phyloP scores from a whole-genome alignment of 2,113 vertebrate genomes.

The Apodemus speciosus region DNA sequence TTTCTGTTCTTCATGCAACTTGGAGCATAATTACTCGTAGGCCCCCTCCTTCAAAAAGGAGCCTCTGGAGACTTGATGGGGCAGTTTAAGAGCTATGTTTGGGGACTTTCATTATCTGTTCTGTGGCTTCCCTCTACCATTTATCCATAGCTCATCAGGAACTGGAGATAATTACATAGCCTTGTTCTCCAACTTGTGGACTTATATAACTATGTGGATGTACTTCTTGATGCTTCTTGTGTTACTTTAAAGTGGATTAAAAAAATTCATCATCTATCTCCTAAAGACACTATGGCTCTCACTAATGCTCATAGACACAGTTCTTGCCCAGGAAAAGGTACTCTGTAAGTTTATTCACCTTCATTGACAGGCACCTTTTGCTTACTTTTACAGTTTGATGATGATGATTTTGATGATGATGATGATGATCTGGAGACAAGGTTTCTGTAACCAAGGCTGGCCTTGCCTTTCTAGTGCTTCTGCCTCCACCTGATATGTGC shows the following conservation, averaged over 20 bases:
- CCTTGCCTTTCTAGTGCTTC: neutral
- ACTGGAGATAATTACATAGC: conserved; percentile 2
- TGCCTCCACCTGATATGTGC: neutral
- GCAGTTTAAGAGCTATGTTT: neutral
- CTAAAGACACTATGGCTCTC: neutral
- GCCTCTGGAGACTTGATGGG: neutral
- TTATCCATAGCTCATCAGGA: conserved; percentile 6
- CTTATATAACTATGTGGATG: neutral
- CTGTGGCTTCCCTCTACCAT: neutral
- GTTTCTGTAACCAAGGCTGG: neutral
- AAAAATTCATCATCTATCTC: neutral
- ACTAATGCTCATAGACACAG: neutral
- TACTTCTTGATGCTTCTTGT: neutral
- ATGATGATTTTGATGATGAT: neutral
- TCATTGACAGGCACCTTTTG: neutral
- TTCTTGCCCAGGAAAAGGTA: neutral
- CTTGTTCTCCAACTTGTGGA: neutral
- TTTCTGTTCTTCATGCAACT: neutral
- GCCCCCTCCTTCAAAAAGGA: neutral
- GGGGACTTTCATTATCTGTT: neutral
- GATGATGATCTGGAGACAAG: neutral
- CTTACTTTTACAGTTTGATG: neutral
- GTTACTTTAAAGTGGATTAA: neutral
- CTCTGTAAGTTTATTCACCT: neutral
- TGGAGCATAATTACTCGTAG: neutral